Evolutionary conservation across 2,888 invertebrate species (phyloP), one percentile per base, ranked within the genome.

Genomic region (Diachrysia chrysitis): DNA sequence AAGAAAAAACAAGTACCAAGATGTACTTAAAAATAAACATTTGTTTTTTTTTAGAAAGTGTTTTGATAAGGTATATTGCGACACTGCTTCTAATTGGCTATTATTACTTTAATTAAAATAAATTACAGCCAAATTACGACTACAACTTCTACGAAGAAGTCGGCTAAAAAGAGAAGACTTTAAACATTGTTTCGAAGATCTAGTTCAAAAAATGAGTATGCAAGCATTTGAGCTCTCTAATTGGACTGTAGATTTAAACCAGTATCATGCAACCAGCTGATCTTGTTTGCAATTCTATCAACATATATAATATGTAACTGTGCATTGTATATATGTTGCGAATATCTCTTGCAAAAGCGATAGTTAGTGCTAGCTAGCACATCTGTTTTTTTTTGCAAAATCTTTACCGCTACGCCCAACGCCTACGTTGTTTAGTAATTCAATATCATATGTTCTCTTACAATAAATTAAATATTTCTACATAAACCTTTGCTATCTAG

Each of bases 191-290:
- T 2, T 37, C 16, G 14, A 16, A 3, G 37, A 16, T 37, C 37
- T 16, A 37, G 37, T 37, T 37, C 4, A 1, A 32, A 32, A 2
- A 32, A 10, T 10, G 5, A 16, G n/a, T 42, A 42, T 6, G 42
- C 42, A 42, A 42, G n/a, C 4, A n/a, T 42, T 42, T 16, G n/a
- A n/a, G 42, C 42, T 42, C 42, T 42, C 42, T 42, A 42, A 42
- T 42, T 42, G 42, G 42, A n/a, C n/a, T 14, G 37, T n/a, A 32
- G n/a, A 42, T 42, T n/a, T n/a, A 42, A 42, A 42, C 42, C 42
- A n/a, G 42, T 42, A n/a, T 42, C n/a, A n/a, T 42, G 42, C 42
- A 42, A 42, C n/a, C 42, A 42, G 42, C 42, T 42, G 42, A 42
- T 42, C 42, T 42, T 42, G 42, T 42, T 42, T 42, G 42, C 42